Evolutionary conservation across 2,113 vertebrate species (phyloP).

Genomic region (Salvelinus namaycush): DNA sequence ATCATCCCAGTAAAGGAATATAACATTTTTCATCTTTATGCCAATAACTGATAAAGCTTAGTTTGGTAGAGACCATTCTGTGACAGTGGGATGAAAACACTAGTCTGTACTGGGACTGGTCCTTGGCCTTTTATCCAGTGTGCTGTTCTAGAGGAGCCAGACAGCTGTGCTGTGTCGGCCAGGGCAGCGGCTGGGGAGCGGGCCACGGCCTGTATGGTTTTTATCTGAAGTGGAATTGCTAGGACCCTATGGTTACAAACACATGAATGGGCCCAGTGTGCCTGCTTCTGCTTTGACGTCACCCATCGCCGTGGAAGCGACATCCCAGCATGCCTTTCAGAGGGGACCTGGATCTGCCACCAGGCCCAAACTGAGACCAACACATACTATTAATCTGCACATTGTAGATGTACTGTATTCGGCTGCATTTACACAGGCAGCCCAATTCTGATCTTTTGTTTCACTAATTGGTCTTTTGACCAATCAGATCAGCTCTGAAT

Average conservation of each 20-base stretch:
- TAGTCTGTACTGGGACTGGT: slow-evolving; percentile 12
- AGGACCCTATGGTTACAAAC: slow-evolving; percentile 38
- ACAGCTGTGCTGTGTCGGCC: slow-evolving; percentile 53
- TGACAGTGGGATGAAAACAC: too few relatives aligned
- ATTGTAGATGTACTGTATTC: too few relatives aligned
- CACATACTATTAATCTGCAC: not conserved
- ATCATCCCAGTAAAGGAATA: not conserved
- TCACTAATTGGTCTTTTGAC: too few relatives aligned
- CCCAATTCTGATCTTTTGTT: too few relatives aligned
- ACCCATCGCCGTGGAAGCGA: not conserved
- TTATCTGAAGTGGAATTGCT: slow-evolving; percentile 72
- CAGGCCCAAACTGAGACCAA: not conserved
- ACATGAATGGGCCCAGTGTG: not conserved
- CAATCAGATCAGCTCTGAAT: too few relatives aligned
- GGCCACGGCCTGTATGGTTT: slow-evolving; percentile 51
- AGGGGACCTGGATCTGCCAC: not conserved
- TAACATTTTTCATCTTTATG: too few relatives aligned
- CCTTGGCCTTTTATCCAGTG: slow-evolving; percentile 21
- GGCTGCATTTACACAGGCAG: too few relatives aligned
- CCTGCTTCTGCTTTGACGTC: too few relatives aligned
- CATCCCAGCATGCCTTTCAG: slow-evolving; percentile 32
- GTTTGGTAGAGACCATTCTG: too few relatives aligned
- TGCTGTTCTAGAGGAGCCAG: slow-evolving; percentile 40
- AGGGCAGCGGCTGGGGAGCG: slow-evolving; percentile 15
- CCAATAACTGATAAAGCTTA: too few relatives aligned